phyloP scores from a whole-genome alignment of 2,113 vertebrate species.

The Bagarius yarrelli region DNA sequence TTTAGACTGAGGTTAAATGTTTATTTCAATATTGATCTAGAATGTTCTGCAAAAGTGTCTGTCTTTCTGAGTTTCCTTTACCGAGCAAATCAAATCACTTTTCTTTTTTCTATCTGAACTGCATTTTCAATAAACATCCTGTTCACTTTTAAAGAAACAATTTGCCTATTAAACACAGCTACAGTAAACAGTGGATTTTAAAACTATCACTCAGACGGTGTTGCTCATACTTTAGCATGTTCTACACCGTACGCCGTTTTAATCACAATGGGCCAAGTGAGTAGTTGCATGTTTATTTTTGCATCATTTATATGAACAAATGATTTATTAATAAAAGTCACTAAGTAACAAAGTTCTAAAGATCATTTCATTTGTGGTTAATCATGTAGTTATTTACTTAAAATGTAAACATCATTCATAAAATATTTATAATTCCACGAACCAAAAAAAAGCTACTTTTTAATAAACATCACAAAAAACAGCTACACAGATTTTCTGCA shows the following conservation, averaged over 20 bases:
- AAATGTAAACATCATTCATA: conserved; percentile 7
- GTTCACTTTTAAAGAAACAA: not conserved
- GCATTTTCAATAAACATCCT: not conserved
- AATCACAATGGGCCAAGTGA: not conserved
- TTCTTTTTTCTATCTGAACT: not conserved
- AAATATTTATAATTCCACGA: conserved; percentile 46
- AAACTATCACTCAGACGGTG: not conserved
- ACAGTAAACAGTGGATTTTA: not conserved
- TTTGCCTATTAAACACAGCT: not conserved
- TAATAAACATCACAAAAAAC: not conserved
- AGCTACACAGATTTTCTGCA: not conserved
- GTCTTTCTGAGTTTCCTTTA: too few relatives aligned
- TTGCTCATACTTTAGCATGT: not conserved
- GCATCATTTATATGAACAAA: conserved; percentile 16
- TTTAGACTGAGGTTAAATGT: too few relatives aligned
- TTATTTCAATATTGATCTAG: too few relatives aligned
- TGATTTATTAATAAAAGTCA: not conserved
- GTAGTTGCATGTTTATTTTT: conserved; percentile 10
- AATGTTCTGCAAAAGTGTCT: too few relatives aligned
- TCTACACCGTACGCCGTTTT: not conserved
- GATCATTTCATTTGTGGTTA: not conserved
- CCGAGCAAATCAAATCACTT: too few relatives aligned
- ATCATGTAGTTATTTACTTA: not conserved
- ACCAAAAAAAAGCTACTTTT: not conserved
- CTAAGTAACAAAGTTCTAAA: conserved; percentile 32